A percentile compares a stretch with the other conserved stretches of the same genome.
These are phyloP conservation scores for Enteromius anoplus DNA, from an alignment of 2,797 vertebrate species.

Conservation along the genomic window DNA sequence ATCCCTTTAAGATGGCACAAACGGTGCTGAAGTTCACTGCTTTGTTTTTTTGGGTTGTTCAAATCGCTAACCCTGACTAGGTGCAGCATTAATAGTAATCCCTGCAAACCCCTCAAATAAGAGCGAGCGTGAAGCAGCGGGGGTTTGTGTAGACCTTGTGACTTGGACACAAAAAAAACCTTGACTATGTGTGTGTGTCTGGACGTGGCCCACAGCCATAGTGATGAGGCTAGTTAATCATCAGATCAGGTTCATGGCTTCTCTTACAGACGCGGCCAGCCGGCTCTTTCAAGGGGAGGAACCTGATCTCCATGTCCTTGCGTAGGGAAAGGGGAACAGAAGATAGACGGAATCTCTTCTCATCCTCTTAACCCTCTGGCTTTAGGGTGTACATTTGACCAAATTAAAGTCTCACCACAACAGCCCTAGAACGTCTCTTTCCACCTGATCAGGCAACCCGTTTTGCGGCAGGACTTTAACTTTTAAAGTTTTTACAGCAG, in stretches of 20 bases:
- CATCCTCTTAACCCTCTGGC: slow-evolving; percentile 69
- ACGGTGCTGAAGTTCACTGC: neutral
- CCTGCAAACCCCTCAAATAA: slow-evolving; percentile 3
- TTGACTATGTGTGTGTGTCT: slow-evolving; percentile 58
- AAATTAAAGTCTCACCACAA: slow-evolving; percentile 63
- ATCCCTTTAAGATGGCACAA: neutral
- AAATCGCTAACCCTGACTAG: neutral
- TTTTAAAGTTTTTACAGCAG: slow-evolving; percentile 70
- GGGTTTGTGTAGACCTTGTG: slow-evolving; percentile 52
- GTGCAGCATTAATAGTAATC: neutral
- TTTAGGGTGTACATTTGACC: slow-evolving; percentile 62
- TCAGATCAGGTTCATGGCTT: slow-evolving; percentile 77
- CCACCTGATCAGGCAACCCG: slow-evolving; percentile 61
- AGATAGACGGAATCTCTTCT: slow-evolving; percentile 61
- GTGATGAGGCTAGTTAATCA: slow-evolving; percentile 78
- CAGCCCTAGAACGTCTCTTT: slow-evolving; percentile 61
- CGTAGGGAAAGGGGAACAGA: slow-evolving; percentile 61
- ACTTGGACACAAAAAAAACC: slow-evolving; percentile 58
- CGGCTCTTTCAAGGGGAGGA: slow-evolving; percentile 71
- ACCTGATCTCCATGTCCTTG: slow-evolving; percentile 72
- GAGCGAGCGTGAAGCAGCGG: neutral
- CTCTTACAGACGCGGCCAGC: slow-evolving; percentile 70
- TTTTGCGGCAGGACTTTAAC: slow-evolving; percentile 39
- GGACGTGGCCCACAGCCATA: slow-evolving; percentile 72
- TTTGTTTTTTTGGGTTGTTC: neutral